Percentiles rank a stretch among this genome's conserved stretches.
Evolutionary conservation across 2,797 vertebrate species (phyloP).

Genomic region (Sibirionetta formosa): DNA sequence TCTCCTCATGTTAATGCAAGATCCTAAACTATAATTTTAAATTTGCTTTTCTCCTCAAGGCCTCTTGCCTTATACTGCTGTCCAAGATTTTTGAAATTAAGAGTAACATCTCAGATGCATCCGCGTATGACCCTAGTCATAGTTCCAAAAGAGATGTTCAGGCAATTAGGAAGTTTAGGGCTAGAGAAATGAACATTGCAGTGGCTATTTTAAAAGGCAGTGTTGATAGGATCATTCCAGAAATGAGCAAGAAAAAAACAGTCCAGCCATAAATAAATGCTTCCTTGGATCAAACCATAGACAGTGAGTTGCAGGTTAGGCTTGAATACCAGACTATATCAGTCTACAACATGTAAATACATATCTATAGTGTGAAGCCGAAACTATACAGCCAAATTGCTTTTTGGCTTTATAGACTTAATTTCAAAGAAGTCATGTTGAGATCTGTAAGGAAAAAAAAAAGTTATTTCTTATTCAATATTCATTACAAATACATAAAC

Average conservation of each 20-base stretch:
- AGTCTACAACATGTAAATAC: constrained; percentile 25
- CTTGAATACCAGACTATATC: constrained; percentile 11
- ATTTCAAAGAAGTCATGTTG: neutral
- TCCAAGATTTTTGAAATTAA: constrained; percentile 35
- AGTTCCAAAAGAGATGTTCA: neutral
- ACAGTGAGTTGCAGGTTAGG: neutral
- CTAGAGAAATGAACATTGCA: neutral
- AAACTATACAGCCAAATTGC: neutral
- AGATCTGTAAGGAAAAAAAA: neutral
- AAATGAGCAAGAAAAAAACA: neutral
- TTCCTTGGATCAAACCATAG: constrained; percentile 31
- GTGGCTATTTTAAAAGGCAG: neutral
- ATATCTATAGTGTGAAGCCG: neutral
- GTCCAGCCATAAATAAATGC: neutral
- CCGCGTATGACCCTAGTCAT: neutral
- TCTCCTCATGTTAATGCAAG: constrained; percentile 38
- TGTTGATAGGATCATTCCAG: neutral
- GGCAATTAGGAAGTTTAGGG: neutral
- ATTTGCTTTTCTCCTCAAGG: constrained; percentile 22
- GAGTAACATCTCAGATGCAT: neutral
- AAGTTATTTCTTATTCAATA: neutral
- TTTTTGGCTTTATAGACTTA: neutral
- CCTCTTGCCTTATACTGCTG: constrained; percentile 19
- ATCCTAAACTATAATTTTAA: constrained; percentile 1
- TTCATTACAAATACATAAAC: neutral